These are phyloP conservation scores for Parazoanthus darwini DNA, from an alignment of 92 coral and sea anemone genomes.

Conservation along the genomic window DNA sequence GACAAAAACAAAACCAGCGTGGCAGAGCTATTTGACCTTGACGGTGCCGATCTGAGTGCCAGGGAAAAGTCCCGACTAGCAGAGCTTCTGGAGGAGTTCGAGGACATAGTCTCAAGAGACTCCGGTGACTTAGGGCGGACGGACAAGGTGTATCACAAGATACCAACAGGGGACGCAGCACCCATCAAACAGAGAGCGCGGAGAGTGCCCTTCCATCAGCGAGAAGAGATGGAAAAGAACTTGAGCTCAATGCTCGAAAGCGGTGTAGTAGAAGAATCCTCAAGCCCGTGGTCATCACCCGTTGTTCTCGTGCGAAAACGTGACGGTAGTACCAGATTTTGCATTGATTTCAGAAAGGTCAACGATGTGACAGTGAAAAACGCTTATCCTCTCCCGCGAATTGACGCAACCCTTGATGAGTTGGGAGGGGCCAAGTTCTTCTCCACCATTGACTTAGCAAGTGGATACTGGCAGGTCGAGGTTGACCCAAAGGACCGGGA, in stretches of 20 bases:
- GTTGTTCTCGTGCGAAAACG: slow-evolving; percentile 46
- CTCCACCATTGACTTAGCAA: slow-evolving; percentile 42
- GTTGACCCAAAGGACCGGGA: slow-evolving; percentile 39
- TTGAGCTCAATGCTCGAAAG: neutral
- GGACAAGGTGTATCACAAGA: slow-evolving; percentile 20
- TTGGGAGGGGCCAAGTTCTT: slow-evolving; percentile 34
- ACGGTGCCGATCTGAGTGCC: neutral
- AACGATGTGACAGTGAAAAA: slow-evolving; percentile 44
- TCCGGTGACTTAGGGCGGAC: slow-evolving; percentile 41
- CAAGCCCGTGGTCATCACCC: slow-evolving; percentile 49
- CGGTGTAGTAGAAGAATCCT: slow-evolving; percentile 13
- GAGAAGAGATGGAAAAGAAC: slow-evolving; percentile 4
- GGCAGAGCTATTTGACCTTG: slow-evolving; percentile 28
- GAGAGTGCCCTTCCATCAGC: slow-evolving; percentile 33
- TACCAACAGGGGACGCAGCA: slow-evolving; percentile 23
- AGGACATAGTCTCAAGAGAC: slow-evolving; percentile 40
- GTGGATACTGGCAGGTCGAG: slow-evolving; percentile 57
- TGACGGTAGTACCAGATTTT: slow-evolving; percentile 49
- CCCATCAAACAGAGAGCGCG: slow-evolving; percentile 40
- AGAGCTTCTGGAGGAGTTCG: slow-evolving; percentile 16
- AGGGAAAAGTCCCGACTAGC: neutral
- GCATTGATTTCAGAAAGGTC: slow-evolving; percentile 45
- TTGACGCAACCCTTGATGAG: slow-evolving; percentile 43
- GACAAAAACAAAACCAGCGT: too few species aligned
- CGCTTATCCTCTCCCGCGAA: slow-evolving; percentile 43